phyloP scores from a whole-genome alignment of 1,140 invertebrate species.

The Drosophila asahinai region DNA sequence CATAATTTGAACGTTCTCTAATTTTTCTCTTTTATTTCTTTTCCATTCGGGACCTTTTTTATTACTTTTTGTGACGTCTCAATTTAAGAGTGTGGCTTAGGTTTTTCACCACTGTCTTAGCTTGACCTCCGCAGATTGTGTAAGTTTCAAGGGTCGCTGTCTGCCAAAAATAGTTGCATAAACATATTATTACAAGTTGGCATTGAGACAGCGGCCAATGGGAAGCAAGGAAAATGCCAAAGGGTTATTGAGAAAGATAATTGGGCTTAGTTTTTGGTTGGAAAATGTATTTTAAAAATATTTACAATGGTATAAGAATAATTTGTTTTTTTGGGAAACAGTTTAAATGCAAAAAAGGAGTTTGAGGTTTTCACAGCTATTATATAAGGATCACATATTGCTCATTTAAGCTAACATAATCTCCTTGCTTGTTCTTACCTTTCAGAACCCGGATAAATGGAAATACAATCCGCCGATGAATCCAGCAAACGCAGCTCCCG shows the following conservation, averaged over 20 bases:
- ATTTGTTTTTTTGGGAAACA: neutral
- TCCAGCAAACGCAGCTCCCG: constrained; percentile 76
- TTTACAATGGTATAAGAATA: too few relatives aligned
- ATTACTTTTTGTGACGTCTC: constrained; percentile 16
- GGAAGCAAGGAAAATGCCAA: neutral
- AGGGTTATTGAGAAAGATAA: neutral
- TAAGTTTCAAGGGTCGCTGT: constrained; percentile 11
- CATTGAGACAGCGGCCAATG: constrained; percentile 24
- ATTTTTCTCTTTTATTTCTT: neutral
- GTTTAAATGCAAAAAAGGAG: neutral
- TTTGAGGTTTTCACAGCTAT: neutral
- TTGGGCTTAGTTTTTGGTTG: neutral
- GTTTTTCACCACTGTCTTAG: neutral
- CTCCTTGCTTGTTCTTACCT: constrained; percentile 41
- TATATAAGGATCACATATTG: neutral
- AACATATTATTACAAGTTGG: constrained; percentile 40
- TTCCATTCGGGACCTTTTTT: neutral
- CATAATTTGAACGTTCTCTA: neutral
- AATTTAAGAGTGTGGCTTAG: neutral
- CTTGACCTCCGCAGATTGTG: constrained; percentile 22
- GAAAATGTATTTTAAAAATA: neutral
- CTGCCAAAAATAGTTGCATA: constrained; percentile 49
- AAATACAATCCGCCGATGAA: constrained; percentile 87
- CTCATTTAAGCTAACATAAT: neutral
- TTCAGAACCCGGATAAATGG: constrained; percentile 89